These are phyloP conservation scores for Nanger granti DNA, from an alignment of 2,113 vertebrate genomes.

Conservation along the genomic window DNA sequence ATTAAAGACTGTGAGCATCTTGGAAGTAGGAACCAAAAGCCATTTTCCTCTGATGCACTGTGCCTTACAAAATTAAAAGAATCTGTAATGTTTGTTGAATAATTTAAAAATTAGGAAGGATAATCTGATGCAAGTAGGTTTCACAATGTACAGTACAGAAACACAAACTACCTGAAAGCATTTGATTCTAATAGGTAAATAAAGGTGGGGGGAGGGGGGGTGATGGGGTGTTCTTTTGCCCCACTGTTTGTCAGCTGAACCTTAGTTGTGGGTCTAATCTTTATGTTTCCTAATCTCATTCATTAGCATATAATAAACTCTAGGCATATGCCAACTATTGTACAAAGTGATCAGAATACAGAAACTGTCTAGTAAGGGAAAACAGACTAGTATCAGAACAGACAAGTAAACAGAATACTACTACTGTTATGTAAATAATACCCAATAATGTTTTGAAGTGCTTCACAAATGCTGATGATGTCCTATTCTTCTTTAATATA, in stretches of 20 bases:
- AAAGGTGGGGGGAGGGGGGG: accelerated
- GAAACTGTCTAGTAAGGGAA: background rate
- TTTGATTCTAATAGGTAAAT: background rate
- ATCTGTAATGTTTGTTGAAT: background rate
- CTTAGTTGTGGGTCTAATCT: background rate
- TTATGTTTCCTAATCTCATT: background rate
- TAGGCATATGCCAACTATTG: background rate
- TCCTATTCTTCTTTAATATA: background rate
- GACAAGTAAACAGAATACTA: background rate
- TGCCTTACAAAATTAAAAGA: conserved; percentile 11
- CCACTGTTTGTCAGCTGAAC: background rate
- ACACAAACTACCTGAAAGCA: background rate
- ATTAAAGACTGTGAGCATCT: background rate
- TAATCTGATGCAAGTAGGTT: background rate
- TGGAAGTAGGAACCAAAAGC: conserved; percentile 4
- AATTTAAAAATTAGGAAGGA: background rate
- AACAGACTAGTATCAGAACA: background rate
- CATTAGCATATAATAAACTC: background rate
- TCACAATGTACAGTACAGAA: background rate
- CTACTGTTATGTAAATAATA: background rate
- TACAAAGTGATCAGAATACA: background rate
- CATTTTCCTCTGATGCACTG: background rate
- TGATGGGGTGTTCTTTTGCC: background rate
- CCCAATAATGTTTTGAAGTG: background rate
- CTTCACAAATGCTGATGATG: background rate